Evolutionary conservation across 2,113 vertebrate genomes (phyloP).

Genomic region (Bathybates hornii): DNA sequence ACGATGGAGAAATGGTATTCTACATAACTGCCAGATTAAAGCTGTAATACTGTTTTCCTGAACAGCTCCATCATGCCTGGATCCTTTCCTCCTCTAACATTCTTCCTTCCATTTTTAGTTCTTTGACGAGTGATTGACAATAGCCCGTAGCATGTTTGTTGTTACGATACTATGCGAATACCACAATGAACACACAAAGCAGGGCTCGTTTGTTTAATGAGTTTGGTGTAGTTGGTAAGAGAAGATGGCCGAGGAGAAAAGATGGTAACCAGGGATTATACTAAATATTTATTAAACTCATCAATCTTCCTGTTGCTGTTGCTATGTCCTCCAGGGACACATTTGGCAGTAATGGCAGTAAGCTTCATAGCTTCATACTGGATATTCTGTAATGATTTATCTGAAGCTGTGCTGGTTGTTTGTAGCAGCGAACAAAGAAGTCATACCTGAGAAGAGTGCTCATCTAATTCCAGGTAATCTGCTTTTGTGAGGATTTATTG

Average conservation of each 20-base stretch:
- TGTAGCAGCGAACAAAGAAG: background rate
- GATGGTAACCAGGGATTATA: constrained; percentile 43
- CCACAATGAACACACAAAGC: background rate
- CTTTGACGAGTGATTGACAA: background rate
- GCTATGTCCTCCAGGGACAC: constrained; percentile 42
- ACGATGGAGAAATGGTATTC: background rate
- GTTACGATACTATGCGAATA: background rate
- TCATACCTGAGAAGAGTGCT: background rate
- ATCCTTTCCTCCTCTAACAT: background rate
- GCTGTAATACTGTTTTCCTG: background rate
- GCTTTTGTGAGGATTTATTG: background rate
- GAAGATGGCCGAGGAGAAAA: background rate
- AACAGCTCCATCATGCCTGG: background rate
- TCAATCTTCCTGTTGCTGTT: constrained; percentile 48
- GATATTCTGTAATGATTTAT: constrained; percentile 47
- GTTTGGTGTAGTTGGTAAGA: background rate
- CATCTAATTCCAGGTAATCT: background rate
- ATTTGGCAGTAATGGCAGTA: constrained; percentile 1
- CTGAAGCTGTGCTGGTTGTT: background rate
- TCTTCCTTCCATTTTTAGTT: background rate
- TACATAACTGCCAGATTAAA: background rate
- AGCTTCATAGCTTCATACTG: background rate
- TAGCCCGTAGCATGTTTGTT: background rate
- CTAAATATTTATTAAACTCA: constrained; percentile 59
- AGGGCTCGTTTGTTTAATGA: constrained; percentile 1